Conservation (phyloP, 2,888 invertebrate species). For the Ormyrus labotus region DNA sequence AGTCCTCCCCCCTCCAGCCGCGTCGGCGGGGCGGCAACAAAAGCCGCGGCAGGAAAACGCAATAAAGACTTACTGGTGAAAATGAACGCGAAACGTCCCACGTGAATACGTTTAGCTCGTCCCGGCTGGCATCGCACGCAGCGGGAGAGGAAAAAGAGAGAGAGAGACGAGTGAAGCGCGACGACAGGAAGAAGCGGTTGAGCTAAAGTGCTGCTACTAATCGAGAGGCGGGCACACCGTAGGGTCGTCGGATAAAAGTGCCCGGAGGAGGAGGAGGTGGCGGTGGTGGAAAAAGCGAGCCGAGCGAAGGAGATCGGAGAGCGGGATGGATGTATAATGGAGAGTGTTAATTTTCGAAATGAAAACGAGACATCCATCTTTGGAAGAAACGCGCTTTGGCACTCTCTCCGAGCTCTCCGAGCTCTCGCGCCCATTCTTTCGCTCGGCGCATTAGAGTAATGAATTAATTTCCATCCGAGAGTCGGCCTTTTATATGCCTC, state of each 20-base stretch:
- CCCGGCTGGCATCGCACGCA: background rate
- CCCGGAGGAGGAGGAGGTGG: slow-evolving; percentile 12
- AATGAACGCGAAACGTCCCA: slow-evolving; percentile 8
- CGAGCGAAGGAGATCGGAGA: background rate
- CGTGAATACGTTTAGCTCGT: background rate
- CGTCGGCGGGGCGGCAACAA: too few relatives aligned
- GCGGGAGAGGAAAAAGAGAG: background rate
- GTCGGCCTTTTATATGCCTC: slow-evolving; percentile 54
- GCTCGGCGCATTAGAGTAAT: slow-evolving; percentile 75
- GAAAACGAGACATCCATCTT: slow-evolving; percentile 75
- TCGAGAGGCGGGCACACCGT: slow-evolving; percentile 34
- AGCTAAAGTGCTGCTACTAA: slow-evolving; percentile 57
- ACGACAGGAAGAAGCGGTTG: slow-evolving; percentile 55
- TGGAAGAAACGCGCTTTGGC: slow-evolving; percentile 65
- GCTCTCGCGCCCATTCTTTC: slow-evolving; percentile 62
- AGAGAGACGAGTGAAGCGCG: background rate
- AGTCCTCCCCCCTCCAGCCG: too few relatives aligned
- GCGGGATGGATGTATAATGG: slow-evolving; percentile 63
- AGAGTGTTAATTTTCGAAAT: slow-evolving; percentile 75
- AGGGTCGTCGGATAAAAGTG: slow-evolving; percentile 41
- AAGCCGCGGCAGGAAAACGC: background rate
- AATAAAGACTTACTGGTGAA: slow-evolving; percentile 5
- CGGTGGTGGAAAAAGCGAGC: background rate
- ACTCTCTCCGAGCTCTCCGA: slow-evolving; percentile 64
- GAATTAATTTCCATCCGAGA: slow-evolving; percentile 74